phyloP scores from a whole-genome alignment of 2,797 vertebrate species.

The Uromys caudimaculatus region DNA sequence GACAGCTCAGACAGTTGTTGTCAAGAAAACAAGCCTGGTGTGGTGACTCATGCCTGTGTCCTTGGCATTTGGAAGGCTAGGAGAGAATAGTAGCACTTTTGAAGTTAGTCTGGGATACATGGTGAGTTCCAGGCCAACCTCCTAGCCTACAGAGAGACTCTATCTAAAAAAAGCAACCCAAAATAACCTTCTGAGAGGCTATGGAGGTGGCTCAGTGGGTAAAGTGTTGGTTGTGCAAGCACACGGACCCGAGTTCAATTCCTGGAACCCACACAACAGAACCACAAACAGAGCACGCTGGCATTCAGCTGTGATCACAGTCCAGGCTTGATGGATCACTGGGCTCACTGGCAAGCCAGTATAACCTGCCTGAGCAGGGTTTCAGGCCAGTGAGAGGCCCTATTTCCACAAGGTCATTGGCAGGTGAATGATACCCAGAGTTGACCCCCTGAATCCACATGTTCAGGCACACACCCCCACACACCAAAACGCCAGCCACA shows the following conservation, averaged over 20 bases:
- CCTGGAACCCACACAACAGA: neutral
- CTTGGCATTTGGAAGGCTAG: neutral
- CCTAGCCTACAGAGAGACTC: neutral
- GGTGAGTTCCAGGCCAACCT: neutral
- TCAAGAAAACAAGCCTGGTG: neutral
- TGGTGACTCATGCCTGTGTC: too few relatives aligned
- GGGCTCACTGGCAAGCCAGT: neutral
- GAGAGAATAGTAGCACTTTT: neutral
- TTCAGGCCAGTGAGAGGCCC: too few relatives aligned
- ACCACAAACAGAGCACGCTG: fast-evolving
- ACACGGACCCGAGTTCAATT: neutral
- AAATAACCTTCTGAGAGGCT: neutral
- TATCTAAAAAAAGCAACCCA: neutral
- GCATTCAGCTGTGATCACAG: neutral
- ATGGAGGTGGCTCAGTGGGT: neutral
- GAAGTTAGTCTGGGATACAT: neutral
- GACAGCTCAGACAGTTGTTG: neutral
- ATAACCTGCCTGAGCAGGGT: neutral
- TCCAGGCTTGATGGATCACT: neutral
- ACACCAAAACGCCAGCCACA: neutral
- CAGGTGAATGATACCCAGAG: neutral
- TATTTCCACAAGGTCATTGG: neutral
- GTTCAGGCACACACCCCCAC: neutral
- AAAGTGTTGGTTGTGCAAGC: neutral
- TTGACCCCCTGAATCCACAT: neutral